Percentiles rank a stretch among this genome's conserved stretches.
Evolutionary conservation across 2,797 vertebrate genomes (phyloP).

Genomic region (Channa striata): DNA sequence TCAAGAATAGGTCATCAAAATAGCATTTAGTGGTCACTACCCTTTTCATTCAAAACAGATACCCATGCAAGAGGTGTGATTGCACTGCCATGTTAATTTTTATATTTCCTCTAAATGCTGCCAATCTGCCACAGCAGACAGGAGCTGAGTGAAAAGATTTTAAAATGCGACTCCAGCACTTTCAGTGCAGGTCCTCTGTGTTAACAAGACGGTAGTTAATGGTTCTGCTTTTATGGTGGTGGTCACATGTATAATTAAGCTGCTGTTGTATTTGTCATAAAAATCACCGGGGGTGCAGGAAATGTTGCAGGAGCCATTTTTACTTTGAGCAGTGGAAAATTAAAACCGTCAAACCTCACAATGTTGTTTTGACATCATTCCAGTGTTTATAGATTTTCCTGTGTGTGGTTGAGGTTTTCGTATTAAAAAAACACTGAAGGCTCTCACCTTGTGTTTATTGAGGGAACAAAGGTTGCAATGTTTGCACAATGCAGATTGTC

Average conservation of each 20-base stretch:
- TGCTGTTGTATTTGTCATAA: constrained; percentile 87
- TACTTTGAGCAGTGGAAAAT: constrained; percentile 87
- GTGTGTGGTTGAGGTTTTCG: constrained; percentile 80
- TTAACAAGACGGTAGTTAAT: constrained; percentile 85
- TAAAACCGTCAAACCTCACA: constrained; percentile 83
- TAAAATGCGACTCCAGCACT: constrained; percentile 80
- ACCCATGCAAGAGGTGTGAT: constrained; percentile 18
- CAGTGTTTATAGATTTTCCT: constrained; percentile 88
- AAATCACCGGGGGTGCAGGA: constrained; percentile 79
- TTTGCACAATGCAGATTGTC: constrained; percentile 81
- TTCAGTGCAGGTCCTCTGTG: constrained; percentile 79
- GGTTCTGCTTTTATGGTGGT: constrained; percentile 77
- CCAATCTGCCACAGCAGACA: constrained; percentile 76
- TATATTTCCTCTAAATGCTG: constrained; percentile 69
- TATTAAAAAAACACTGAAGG: constrained; percentile 77
- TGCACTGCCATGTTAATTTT: constrained; percentile 64
- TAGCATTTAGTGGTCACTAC: constrained; percentile 10
- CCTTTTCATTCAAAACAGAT: constrained; percentile 43
- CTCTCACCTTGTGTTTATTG: constrained; percentile 81
- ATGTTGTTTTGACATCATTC: constrained; percentile 87
- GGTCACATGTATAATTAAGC: constrained; percentile 86
- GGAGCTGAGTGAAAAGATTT: constrained; percentile 75
- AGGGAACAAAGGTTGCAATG: constrained; percentile 81
- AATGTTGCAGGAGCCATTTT: constrained; percentile 82
- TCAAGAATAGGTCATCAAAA: constrained; percentile 27